Base-by-base conservation (phyloP, 2,113 vertebrate species). In the Dissostichus mawsoni region DNA sequence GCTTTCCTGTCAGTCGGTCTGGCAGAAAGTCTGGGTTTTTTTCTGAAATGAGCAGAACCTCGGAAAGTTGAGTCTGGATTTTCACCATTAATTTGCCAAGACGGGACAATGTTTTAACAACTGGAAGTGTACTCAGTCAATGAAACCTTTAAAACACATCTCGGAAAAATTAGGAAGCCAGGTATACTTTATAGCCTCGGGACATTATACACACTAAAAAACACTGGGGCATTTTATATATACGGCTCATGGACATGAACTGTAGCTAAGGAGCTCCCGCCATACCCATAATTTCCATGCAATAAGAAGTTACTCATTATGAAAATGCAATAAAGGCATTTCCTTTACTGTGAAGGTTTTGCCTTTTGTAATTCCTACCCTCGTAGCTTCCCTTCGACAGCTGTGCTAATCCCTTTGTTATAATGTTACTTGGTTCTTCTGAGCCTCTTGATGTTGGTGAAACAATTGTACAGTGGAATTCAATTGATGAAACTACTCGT, bases 41-140 rank as follows among this genome's bases (percentile, higher is more conserved):
- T 64, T 58, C 59, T 79, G 3, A 76, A 85, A 58, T 9, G 44
- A 52, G 67, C 47, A 52, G 25, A 69, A n/a, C 63, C 50, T 76
- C 67, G 85, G 82, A 87, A 91, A 92, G 83, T 76, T 70, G 81
- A 89, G 80, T 69, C 59, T 36, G 50, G 73, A 78, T 82, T 89
- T 74, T 71, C 76, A 81, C 80, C 4, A 14, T 91, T 89, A 53
- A 89, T 92, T 85, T 84, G 84, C 83, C 86, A 83, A 78, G 89
- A 84, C 68, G 58, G 7, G 48, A 51, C 65, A 62, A 0, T 88
- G 87, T 90, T 95, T 91, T 83, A 93, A 91, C 89, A 94, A 93
- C 89, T 93, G 89, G 82, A 92, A 92, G 83, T 86, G 77, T 67
- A 51, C 82, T 94, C 89, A 90, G 85, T 87, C 85, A 88, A 70